These are phyloP conservation scores for Papilio polytes DNA, from an alignment of 1,140 invertebrate genomes.

Conservation along the genomic window DNA sequence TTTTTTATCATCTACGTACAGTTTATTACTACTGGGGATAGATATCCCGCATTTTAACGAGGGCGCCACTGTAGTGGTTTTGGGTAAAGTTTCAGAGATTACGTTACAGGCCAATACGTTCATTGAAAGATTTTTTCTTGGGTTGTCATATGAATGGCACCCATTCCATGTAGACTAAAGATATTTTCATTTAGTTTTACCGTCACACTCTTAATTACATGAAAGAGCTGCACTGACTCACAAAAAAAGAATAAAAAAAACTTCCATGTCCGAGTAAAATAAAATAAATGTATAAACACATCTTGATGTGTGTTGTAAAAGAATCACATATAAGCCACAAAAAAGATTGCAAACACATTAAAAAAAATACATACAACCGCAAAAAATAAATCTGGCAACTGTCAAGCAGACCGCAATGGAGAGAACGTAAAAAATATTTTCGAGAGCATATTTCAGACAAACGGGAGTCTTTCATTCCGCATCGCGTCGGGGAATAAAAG, in stretches of 20 bases:
- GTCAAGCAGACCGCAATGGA: conserved; percentile 17
- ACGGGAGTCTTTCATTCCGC: conserved; percentile 34
- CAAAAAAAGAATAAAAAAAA: no score
- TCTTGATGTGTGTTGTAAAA: not conserved
- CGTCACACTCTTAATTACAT: no score
- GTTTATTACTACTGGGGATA: conserved; percentile 76
- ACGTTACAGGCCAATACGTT: not conserved
- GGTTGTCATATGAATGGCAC: not conserved
- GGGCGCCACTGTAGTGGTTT: conserved; percentile 37
- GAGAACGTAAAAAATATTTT: conserved; percentile 37
- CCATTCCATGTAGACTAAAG: no score
- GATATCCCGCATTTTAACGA: conserved; percentile 64
- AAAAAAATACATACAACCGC: conserved; percentile 31
- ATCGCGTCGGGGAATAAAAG: conserved; percentile 39
- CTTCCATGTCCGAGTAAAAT: no score
- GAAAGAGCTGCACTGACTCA: no score
- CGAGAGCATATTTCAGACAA: conserved; percentile 36
- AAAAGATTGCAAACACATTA: not conserved
- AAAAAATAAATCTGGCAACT: conserved; percentile 41
- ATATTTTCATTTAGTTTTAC: no score
- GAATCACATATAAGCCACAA: not conserved
- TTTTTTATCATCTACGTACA: conserved; percentile 78
- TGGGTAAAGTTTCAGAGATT: conserved; percentile 5
- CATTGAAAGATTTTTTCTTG: not conserved
- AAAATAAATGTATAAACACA: not conserved